Base-by-base conservation (phyloP, 2,888 invertebrate genomes). In the Autographa pulchrina region DNA sequence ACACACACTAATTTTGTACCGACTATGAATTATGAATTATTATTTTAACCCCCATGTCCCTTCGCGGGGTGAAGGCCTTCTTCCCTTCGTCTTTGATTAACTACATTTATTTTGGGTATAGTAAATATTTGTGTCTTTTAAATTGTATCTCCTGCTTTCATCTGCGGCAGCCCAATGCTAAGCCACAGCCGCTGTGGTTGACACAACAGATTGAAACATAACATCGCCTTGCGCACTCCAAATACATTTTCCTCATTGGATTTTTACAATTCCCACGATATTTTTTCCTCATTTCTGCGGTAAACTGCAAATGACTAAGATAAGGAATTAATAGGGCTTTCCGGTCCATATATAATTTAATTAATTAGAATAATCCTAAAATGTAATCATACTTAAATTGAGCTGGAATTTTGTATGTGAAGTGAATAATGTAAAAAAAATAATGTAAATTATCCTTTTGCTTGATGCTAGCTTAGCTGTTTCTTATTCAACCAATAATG, bases 271-370 rank as follows among this genome's bases (percentile, higher is more conserved):
- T 56, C 54, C 13, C 20, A 25, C 13, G 5, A 56, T 56, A 56
- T 56, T 56, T 56, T 56, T 56, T 56, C 54, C 54, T 56, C 25
- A 56, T 56, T 56, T 25, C 20, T 56, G 54, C 54, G 54, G 54
- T 56, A 25, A 56, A 56, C 54, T 56, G 54, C 25, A 56, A 56
- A 56, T 56, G 20, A 56, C 54, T 25, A 56, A 56, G 54, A 56
- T 56, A 56, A 20, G 20, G 54, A 56, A 56, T 56, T 56, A 56
- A 25, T 56, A 56, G 54, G 14, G 25, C 25, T 20, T n/a, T n/a
- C 11, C 11, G 20, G 11, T 20, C 54, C 11, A 54, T 54, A 18
- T 11, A 20, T 20, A 48, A 48, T 48, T n/a, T 48, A 48, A 48
- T 48, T 48, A 48, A 48, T 48, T 48, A 48, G 8, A n/a, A n/a